Conservation (phyloP, 2,888 invertebrate species). For the Acrobasis consociella region DNA sequence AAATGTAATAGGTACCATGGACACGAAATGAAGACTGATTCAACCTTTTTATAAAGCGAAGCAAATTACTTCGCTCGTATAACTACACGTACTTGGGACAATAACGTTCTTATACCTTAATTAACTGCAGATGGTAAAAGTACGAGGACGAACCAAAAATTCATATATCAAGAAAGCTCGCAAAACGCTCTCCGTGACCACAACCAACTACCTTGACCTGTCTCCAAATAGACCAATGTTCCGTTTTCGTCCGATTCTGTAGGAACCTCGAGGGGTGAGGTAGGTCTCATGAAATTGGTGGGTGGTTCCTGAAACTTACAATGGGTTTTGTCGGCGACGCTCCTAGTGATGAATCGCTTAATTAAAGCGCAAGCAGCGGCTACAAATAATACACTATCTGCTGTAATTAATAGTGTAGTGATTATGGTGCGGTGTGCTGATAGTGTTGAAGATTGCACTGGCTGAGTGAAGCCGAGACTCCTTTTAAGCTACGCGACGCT, state of each 20-base stretch:
- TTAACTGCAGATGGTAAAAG: neutral
- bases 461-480: neutral
- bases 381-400: constrained; percentile 18
- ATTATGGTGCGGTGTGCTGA: constrained; percentile 6
- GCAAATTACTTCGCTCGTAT: too few relatives aligned
- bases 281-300: neutral
- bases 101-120: constrained; percentile 8
- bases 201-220: neutral
- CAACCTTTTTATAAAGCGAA: too few relatives aligned
- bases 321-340: constrained; percentile 38
- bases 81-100: neutral
- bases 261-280: neutral
- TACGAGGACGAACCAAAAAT: constrained; percentile 6
- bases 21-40: too few relatives aligned
- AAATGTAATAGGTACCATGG: too few relatives aligned
- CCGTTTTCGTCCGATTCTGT: neutral
- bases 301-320: constrained; percentile 36
- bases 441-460: neutral
- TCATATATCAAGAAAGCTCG: constrained; percentile 18
- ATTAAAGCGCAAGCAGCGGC: constrained; percentile 34
- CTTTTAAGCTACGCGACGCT: too few relatives aligned
- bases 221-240: neutral
- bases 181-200: neutral
- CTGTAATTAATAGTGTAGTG: constrained; percentile 15
- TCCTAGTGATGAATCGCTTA: constrained; percentile 49